Conservation (phyloP, 2,113 vertebrate genomes). For the Ivindomyrus marchei region DNA sequence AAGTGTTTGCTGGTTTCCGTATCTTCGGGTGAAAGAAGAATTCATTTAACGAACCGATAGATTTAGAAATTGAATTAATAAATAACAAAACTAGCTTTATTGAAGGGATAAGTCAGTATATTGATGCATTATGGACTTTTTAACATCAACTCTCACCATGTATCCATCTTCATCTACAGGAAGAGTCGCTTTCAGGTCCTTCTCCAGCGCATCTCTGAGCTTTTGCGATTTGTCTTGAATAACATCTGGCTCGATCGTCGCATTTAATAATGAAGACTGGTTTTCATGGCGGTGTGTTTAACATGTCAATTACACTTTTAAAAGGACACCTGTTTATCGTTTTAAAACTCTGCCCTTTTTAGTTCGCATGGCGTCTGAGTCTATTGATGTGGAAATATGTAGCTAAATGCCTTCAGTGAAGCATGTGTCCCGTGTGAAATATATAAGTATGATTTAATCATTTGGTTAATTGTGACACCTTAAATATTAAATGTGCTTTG, state of each 20-base stretch:
- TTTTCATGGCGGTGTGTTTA: not conserved
- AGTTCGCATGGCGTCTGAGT: not conserved
- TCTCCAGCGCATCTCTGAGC: not conserved
- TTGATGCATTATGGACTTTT: not conserved
- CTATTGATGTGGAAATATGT: conserved; percentile 1
- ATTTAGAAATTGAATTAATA: not conserved
- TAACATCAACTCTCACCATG: not conserved
- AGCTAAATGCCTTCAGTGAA: not conserved
- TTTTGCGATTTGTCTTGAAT: conserved; percentile 12
- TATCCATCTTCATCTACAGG: conserved; percentile 7
- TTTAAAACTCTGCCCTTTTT: conserved; percentile 2
- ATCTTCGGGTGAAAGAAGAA: not conserved
- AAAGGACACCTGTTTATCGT: not conserved
- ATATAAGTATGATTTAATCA: not conserved
- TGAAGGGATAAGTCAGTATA: not conserved
- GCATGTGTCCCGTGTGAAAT: not conserved
- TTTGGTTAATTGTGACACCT: not conserved
- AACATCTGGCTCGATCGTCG: conserved; percentile 20
- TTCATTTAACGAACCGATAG: not conserved
- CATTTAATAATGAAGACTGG: not conserved
- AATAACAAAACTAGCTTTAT: not conserved
- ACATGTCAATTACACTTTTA: conserved; percentile 3
- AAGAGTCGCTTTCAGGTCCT: conserved; percentile 19
- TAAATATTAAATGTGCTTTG: not conserved
- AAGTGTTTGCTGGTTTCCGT: not conserved